Percentiles rank a stretch among this genome's conserved stretches.
Conservation (phyloP, 1,140 invertebrate species). For the Drosophila ambigua region DNA sequence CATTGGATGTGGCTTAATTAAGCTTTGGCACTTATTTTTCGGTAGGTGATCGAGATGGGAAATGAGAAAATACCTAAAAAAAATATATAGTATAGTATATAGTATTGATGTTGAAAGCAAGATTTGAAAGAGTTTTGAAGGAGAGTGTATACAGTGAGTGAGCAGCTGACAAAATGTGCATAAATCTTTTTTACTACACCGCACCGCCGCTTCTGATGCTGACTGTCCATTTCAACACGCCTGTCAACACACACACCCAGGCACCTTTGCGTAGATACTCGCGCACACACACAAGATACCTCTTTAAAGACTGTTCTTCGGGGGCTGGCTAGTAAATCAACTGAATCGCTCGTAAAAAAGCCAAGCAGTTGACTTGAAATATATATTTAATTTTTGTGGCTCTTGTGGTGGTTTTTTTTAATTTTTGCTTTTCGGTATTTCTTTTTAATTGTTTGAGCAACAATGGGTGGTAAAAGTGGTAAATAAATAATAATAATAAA, state of each 20-base stretch:
- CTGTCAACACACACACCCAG: conserved; percentile 40
- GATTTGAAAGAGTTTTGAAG: conserved; percentile 55
- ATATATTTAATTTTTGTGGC: conserved; percentile 43
- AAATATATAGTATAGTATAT: conserved; percentile 3
- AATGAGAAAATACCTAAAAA: neutral
- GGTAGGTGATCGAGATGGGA: conserved; percentile 19
- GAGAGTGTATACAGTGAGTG: conserved; percentile 47
- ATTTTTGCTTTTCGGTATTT: conserved; percentile 21
- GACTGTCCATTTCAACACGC: conserved; percentile 80
- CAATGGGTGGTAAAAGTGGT: conserved; percentile 80
- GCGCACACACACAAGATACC: conserved; percentile 8
- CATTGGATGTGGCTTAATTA: conserved; percentile 71
- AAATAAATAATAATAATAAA: conserved; percentile 77
- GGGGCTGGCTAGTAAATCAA: conserved; percentile 78
- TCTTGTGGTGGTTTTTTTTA: conserved; percentile 33
- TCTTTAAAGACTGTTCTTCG: conserved; percentile 31
- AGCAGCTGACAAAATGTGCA: conserved; percentile 75
- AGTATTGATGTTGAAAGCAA: conserved; percentile 67
- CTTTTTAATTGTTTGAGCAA: conserved; percentile 79
- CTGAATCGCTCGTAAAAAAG: conserved; percentile 76
- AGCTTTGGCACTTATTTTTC: conserved; percentile 73
- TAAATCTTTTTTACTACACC: conserved; percentile 78
- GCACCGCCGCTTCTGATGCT: conserved; percentile 55
- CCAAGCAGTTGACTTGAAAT: conserved; percentile 63
- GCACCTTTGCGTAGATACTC: conserved; percentile 9